A percentile compares a stretch with the other conserved stretches of the same genome.
Evolutionary conservation across 2,888 invertebrate species (phyloP).

Genomic region (Ceramica pisi): DNA sequence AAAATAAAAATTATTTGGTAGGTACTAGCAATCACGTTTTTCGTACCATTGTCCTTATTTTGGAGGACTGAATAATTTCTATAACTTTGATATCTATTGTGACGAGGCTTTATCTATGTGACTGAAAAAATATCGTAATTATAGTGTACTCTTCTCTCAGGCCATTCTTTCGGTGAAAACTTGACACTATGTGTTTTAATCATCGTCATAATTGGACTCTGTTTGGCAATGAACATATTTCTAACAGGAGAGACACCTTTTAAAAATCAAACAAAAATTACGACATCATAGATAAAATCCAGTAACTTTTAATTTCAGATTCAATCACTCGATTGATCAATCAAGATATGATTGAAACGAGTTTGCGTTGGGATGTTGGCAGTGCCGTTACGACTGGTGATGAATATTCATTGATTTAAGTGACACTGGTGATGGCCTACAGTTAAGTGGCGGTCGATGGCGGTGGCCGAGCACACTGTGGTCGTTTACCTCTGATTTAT

Average conservation of each 20-base stretch:
- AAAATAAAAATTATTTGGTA: too few species aligned
- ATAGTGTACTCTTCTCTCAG: too few species aligned
- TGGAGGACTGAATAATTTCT: too few species aligned
- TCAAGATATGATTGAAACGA: constrained; percentile 56
- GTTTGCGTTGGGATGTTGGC: constrained; percentile 42
- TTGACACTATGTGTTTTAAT: too few species aligned
- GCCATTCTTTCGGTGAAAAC: too few species aligned
- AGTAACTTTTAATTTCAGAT: constrained; percentile 49
- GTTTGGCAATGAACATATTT: not conserved
- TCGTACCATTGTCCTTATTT: too few species aligned
- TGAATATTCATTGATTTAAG: constrained; percentile 60
- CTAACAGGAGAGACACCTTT: not conserved
- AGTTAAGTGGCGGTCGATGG: constrained; percentile 19
- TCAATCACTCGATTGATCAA: constrained; percentile 56
- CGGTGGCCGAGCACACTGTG: constrained; percentile 9
- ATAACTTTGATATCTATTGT: too few species aligned
- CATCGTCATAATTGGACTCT: not conserved
- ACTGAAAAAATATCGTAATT: too few species aligned
- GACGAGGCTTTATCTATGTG: too few species aligned
- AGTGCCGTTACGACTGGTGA: constrained; percentile 52
- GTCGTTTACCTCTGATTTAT: constrained; percentile 43
- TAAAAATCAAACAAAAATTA: constrained; percentile 9
- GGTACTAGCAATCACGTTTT: too few species aligned
- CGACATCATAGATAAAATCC: not conserved
- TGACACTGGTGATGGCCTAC: constrained; percentile 49